phyloP scores from a whole-genome alignment of 37 sponge, comb jelly and placozoan species.

The Chondrilla cf. caribensis region DNA sequence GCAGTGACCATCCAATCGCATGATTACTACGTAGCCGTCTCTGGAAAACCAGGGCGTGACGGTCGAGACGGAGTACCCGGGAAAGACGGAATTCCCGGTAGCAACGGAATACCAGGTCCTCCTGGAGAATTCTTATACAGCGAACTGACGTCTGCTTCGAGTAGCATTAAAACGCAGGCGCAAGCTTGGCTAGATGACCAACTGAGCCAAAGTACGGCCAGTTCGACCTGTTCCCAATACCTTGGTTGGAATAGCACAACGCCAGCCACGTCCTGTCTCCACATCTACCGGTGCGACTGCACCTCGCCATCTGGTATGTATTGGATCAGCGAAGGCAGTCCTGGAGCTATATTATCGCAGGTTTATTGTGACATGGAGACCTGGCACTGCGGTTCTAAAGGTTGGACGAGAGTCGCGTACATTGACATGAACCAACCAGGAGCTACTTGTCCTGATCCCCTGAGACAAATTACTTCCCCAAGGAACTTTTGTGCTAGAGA shows the following conservation, averaged over 20 bases:
- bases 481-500: not conserved
- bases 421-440: slow-evolving; percentile 11
- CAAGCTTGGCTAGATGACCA: not conserved
- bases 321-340: not conserved
- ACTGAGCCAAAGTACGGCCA: not conserved
- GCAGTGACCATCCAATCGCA: no score
- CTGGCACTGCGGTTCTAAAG: not conserved
- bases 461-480: not conserved
- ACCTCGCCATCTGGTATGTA: not conserved
- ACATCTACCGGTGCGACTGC: not conserved
- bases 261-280: not conserved
- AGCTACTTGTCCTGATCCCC: not conserved
- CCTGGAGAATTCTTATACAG: not conserved
- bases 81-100: slow-evolving; percentile 19
- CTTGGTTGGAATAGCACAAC: not conserved
- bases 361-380: slow-evolving; percentile 17
- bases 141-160: not conserved
- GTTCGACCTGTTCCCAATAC: not conserved
- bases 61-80: not conserved
- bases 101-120: not conserved
- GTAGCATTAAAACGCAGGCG: not conserved
- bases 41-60: no score
- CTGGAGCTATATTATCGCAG: not conserved
- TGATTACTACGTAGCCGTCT: no score
- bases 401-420: slow-evolving; percentile 13